Evolutionary conservation across 2,113 vertebrate genomes (phyloP).

Genomic region (Dicrurus megarhynchus): DNA sequence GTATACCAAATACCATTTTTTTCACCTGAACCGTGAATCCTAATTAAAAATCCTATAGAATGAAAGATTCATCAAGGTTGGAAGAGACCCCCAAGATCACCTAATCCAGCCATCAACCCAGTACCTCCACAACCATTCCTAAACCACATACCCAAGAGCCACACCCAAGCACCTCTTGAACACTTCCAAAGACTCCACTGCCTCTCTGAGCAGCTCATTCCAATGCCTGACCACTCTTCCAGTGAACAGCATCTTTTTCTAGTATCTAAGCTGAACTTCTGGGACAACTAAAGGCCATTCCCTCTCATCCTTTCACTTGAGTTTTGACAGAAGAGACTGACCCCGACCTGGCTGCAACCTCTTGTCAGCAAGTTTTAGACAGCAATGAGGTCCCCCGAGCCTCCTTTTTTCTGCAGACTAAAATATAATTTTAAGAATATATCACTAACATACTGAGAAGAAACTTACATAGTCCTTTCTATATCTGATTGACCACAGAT

Average conservation of each 20-base stretch:
- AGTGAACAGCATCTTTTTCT: not conserved
- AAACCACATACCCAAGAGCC: not conserved
- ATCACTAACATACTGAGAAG: not conserved
- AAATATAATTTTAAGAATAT: not conserved
- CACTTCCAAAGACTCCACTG: not conserved
- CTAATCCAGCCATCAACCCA: not conserved
- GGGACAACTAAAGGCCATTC: not conserved
- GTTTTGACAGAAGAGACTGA: not conserved
- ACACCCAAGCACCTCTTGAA: not conserved
- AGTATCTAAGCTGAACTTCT: not conserved
- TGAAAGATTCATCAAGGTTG: not conserved
- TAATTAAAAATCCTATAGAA: not conserved
- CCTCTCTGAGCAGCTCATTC: not conserved
- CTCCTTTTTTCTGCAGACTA: not conserved
- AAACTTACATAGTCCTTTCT: not conserved
- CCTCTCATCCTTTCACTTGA: not conserved
- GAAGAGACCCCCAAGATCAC: not conserved
- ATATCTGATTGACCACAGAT: not conserved
- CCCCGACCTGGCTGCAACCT: not conserved
- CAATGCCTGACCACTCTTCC: not conserved
- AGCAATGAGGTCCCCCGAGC: not conserved
- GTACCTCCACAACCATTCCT: not conserved
- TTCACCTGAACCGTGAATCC: not conserved
- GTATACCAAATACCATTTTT: not conserved
- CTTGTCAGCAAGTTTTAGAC: not conserved